Evolutionary conservation across 2,888 invertebrate genomes (phyloP).

Genomic region (Microplitis deprimator): DNA sequence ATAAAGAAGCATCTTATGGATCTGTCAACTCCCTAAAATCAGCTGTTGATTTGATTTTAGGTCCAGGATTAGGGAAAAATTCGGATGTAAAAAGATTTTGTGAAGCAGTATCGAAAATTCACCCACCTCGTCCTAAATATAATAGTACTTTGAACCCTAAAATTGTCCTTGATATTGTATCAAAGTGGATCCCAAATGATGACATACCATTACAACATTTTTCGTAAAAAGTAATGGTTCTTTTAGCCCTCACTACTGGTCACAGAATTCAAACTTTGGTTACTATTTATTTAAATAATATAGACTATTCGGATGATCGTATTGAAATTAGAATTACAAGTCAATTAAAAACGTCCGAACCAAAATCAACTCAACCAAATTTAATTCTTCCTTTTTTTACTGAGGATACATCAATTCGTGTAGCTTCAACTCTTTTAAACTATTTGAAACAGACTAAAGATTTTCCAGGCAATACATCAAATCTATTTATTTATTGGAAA

Average conservation of each 20-base stretch:
- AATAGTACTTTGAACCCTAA: slow-evolving; percentile 52
- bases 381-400: slow-evolving; percentile 36
- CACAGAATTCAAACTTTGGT: slow-evolving; percentile 48
- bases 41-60: slow-evolving; percentile 11
- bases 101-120: slow-evolving; percentile 49
- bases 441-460: too few relatives aligned
- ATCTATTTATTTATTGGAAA: too few relatives aligned
- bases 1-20: slow-evolving; percentile 8
- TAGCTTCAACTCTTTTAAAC: too few relatives aligned
- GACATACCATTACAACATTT: slow-evolving; percentile 34
- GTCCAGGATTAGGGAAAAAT: slow-evolving; percentile 13
- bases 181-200: slow-evolving; percentile 32
- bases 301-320: slow-evolving; percentile 20
- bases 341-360: slow-evolving; percentile 11
- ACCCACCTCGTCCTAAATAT: slow-evolving; percentile 53
- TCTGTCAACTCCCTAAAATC: slow-evolving; percentile 24
- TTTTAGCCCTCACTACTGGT: slow-evolving; percentile 48
- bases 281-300: slow-evolving; percentile 45
- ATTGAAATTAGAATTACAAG: slow-evolving; percentile 43
- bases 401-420: too few relatives aligned
- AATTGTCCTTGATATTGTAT: slow-evolving; percentile 50
- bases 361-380: slow-evolving; percentile 30
- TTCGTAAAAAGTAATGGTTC: slow-evolving; percentile 43
- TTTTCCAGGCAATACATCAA: too few relatives aligned
- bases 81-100: slow-evolving; percentile 48